These are phyloP conservation scores for Ryuthela nishihirai DNA, from an alignment of 2,888 invertebrate genomes.

Conservation along the genomic window DNA sequence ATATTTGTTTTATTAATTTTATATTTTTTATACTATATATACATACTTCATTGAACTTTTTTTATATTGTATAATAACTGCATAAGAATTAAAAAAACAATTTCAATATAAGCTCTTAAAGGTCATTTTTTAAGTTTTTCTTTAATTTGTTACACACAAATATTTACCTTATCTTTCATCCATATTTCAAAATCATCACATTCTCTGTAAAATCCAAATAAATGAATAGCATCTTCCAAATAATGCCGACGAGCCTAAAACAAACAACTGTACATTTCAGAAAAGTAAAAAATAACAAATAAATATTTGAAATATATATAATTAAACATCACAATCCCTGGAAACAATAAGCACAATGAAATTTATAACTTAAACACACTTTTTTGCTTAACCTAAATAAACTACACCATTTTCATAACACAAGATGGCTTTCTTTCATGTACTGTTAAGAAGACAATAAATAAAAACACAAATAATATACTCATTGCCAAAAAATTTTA, in stretches of 20 bases:
- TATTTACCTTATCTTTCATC: conserved; percentile 77
- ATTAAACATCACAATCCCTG: too few species aligned
- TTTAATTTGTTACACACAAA: conserved; percentile 1
- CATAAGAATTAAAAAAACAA: conserved; percentile 27
- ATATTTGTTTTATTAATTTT: too few species aligned
- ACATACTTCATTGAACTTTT: too few species aligned
- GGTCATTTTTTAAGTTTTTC: background rate
- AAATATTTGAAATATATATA: background rate
- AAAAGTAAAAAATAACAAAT: background rate
- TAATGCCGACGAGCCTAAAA: conserved; percentile 69
- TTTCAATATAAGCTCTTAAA: background rate
- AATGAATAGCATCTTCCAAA: conserved; percentile 84
- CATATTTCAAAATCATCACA: conserved; percentile 97
- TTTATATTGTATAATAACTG: conserved; percentile 21
- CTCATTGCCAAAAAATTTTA: background rate
- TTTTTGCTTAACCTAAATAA: too few species aligned
- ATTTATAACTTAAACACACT: too few species aligned
- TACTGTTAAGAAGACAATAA: conserved; percentile 7
- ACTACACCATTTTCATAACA: too few species aligned
- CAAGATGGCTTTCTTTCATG: too few species aligned
- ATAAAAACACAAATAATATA: background rate
- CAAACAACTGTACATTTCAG: background rate
- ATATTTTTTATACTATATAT: too few species aligned
- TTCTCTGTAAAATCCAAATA: conserved; percentile 91
- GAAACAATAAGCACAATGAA: too few species aligned